These are phyloP conservation scores for Phymastichus coffea DNA, from an alignment of 1,140 invertebrate species.

Conservation along the genomic window DNA sequence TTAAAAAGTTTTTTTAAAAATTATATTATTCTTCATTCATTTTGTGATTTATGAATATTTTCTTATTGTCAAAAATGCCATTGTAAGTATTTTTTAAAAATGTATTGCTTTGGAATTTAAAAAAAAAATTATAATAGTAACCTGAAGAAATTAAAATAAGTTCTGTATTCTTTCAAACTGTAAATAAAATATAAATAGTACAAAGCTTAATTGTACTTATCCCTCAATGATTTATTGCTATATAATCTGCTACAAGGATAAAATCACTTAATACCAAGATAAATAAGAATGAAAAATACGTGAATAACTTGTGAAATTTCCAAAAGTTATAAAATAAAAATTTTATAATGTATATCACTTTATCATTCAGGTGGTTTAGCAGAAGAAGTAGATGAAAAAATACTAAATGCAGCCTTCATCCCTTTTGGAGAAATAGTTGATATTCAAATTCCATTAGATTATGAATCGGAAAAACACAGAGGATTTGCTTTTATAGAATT, in stretches of 20 bases:
- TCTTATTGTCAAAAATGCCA: background rate
- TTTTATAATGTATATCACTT: too few species aligned
- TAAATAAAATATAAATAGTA: too few species aligned
- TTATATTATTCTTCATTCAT: background rate
- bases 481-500: slow-evolving; percentile 99
- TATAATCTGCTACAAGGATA: too few species aligned
- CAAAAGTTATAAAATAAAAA: too few species aligned
- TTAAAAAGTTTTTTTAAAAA: background rate
- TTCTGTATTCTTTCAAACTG: too few species aligned
- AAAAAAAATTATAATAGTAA: too few species aligned
- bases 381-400: slow-evolving; percentile 96
- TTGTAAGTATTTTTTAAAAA: too few species aligned
- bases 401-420: slow-evolving; percentile 94
- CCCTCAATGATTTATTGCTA: slow-evolving; percentile 11
- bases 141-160: too few species aligned
- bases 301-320: too few species aligned
- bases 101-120: too few species aligned
- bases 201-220: slow-evolving; percentile 8
- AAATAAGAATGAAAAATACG: too few species aligned
- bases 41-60: background rate
- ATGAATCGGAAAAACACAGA: slow-evolving; percentile 95
- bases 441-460: slow-evolving; percentile 97
- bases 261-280: too few species aligned
- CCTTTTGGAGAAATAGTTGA: slow-evolving; percentile 98
- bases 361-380: slow-evolving; percentile 91